Percentiles rank a stretch among this genome's conserved stretches.
phyloP scores from a whole-genome alignment of 1,140 invertebrate genomes.

The Drosophila mojavensis region DNA sequence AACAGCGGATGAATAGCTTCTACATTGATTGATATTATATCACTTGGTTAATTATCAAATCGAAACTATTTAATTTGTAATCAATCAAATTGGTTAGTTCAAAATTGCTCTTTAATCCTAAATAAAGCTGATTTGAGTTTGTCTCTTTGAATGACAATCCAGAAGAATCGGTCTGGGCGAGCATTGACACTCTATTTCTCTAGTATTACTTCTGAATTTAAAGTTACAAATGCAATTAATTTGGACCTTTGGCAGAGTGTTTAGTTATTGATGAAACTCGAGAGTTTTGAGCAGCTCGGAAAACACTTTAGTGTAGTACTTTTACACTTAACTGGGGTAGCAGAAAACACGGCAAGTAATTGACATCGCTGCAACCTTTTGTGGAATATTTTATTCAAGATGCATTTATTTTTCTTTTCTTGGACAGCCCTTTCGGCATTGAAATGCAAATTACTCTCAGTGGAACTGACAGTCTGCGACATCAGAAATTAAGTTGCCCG shows the following conservation, averaged over 20 bases:
- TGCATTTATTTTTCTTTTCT: conserved; percentile 1
- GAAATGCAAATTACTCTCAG: conserved; percentile 54
- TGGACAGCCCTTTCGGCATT: conserved; percentile 31
- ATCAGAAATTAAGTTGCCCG: conserved; percentile 48
- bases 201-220: too few species aligned
- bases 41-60: too few species aligned
- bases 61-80: too few species aligned
- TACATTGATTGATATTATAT: too few species aligned
- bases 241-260: neutral
- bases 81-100: too few species aligned
- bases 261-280: neutral
- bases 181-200: too few species aligned
- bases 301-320: neutral
- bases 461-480: conserved; percentile 2
- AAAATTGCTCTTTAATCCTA: too few species aligned
- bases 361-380: neutral
- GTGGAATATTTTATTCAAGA: conserved; percentile 10
- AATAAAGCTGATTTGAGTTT: too few species aligned
- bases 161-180: too few species aligned
- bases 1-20: too few species aligned
- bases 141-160: too few species aligned
- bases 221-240: too few species aligned
- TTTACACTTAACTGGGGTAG: neutral
- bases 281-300: neutral
- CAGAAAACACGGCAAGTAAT: neutral